phyloP scores from a whole-genome alignment of 2,888 invertebrate species.

The Torymus aiolomorphi region DNA sequence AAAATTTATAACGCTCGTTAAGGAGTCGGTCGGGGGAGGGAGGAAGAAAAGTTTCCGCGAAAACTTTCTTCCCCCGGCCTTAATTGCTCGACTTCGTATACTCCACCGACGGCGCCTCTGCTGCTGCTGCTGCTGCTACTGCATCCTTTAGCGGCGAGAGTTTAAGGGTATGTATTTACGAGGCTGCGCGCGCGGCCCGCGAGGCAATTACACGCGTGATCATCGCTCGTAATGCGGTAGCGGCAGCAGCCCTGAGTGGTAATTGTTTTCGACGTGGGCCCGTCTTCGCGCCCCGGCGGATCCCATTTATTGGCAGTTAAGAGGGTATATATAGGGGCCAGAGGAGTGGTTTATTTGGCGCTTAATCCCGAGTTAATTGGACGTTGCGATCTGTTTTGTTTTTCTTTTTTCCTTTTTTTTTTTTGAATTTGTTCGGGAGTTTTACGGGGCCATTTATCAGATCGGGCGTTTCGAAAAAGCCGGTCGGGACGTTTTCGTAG shows the following conservation, averaged over 20 bases:
- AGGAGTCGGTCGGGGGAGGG: conserved; percentile 55
- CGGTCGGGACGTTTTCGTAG: too few relatives aligned
- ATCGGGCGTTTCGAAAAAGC: too few relatives aligned
- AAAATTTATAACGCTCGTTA: conserved; percentile 72
- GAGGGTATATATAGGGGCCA: neutral
- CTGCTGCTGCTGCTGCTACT: conserved; percentile 19
- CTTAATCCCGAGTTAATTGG: conserved; percentile 38
- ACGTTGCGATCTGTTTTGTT: neutral
- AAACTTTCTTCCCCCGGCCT: conserved; percentile 49
- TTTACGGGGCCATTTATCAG: too few relatives aligned
- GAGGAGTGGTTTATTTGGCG: conserved; percentile 9
- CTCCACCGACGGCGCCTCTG: neutral
- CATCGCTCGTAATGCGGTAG: conserved; percentile 31
- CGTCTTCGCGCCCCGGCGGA: neutral
- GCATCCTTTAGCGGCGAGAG: conserved; percentile 1
- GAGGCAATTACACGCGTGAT: conserved; percentile 55
- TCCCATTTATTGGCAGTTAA: conserved; percentile 45
- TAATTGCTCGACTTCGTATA: conserved; percentile 62
- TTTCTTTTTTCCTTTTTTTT: neutral
- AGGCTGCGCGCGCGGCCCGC: conserved; percentile 26
- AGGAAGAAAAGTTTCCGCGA: conserved; percentile 58
- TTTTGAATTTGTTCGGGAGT: too few relatives aligned
- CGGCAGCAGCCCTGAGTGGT: conserved; percentile 28
- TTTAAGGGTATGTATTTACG: too few relatives aligned
- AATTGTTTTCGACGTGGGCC: conserved; percentile 57